Base-by-base conservation (phyloP, 2,888 invertebrate genomes). In the Eudemis profundana region DNA sequence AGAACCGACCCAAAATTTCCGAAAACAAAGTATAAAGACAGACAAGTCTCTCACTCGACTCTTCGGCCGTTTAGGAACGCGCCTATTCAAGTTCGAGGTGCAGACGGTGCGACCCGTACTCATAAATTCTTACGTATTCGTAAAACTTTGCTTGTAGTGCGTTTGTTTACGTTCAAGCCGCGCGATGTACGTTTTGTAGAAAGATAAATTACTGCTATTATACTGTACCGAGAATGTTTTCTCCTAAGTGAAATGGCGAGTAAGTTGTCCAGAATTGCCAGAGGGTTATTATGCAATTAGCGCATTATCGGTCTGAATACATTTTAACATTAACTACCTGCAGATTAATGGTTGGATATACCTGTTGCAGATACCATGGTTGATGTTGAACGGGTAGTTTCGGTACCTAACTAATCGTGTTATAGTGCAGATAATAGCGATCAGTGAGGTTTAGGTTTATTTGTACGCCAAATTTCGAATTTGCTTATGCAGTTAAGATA, bases 201-300 rank as follows among this genome's bases (percentile, higher is more conserved):
- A n/a, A n/a, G n/a, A n/a, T n/a, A n/a, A n/a, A n/a, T n/a, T n/a
- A n/a, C n/a, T 27, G 27, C 4, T 27, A 10, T 12, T 4, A 44
- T 4, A 19, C 12, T 21, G 23, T 4, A n/a, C 47, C 14, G 23
- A 5, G 4, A 47, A n/a, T 10, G 19, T 4, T 29, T 56, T 53
- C 42, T 33, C 5, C 21, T 42, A 50, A 36, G 21, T 8, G 17
- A 60, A 36, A 38, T 27, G n/a, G 14, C 40, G 40, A 42, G 21
- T 15, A 8, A 19, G 19, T 47, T 23, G 33, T 36, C 17, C 44
- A 33, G 23, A 21, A 44, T 15, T 15, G 23, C 17, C 33, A 15
- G 15, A 17, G 33, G 12, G 23, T 46, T 33, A 44, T 46, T 19
- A 38, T 27, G 27, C 38, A 42, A 57, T 63, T 33, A 49, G 19